Evolutionary conservation across 2,888 invertebrate genomes (phyloP), one percentile per base, ranked within the genome.

Genomic region (Metacarcinus magister): DNA sequence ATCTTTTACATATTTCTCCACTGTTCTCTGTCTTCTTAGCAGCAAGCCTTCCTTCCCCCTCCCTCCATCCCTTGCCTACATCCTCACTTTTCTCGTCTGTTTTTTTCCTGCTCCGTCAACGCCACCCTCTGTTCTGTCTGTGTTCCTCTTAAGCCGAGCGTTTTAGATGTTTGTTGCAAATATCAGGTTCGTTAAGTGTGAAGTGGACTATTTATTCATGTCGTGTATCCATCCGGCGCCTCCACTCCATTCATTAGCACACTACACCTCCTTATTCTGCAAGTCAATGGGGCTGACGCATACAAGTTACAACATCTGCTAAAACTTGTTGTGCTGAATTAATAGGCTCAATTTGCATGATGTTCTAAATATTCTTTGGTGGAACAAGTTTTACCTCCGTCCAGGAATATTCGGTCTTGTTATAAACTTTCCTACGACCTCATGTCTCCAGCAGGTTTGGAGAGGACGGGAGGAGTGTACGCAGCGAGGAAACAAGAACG

Each of bases 91-190:
- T n/a, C 2, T 32, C 19, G n/a, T 28, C 13, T 32, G 2, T n/a
- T n/a, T 23, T 5, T n/a, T 82, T 82, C 32, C 82, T 32, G 10
- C 82, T 82, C 82, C 82, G 10, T 82, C 82, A 82, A 16, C 82
- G 32, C 32, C 32, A 28, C 8, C 32, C 82, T 82, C 28, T 32
- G n/a, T 23, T 23, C 23, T 23, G 67, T 67, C 67, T 32, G 8
- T 82, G 32, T 28, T 82, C 8, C 32, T 82, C 32, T 32, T 82
- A 32, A 16, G 82, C 32, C 28, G 82, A 82, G 82, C 82, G 32
- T 82, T 82, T 82, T 82, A 16, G 82, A 8, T 82, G 82, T 82
- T 82, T 82, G 82, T 82, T 82, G 82, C 82, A 32, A 82, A 82
- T 32, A 32, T 82, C 82, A 32, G 82, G 32, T 82, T 82, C 32